Base-by-base conservation (phyloP, 2,113 vertebrate genomes). In the Rhinogobius similis region DNA sequence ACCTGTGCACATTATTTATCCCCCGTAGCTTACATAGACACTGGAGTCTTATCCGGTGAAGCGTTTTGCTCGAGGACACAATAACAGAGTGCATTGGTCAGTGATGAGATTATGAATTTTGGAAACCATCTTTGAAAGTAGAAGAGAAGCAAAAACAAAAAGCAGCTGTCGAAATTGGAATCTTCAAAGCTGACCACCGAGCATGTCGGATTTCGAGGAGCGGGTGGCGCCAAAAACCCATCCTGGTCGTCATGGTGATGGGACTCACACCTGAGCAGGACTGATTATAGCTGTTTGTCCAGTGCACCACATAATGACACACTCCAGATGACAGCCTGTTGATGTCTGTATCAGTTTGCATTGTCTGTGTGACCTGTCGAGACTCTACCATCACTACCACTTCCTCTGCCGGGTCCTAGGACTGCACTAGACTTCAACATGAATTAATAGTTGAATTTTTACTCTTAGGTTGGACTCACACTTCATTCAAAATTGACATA, bases 221-320 rank as follows among this genome's bases (percentile, higher is more conserved):
- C 26, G 52, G 21, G 21, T 7, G 46, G 20, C 26, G 52, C 12
- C 12, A 14, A 55, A 26, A 55, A 26, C 21, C 4, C 23, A 14
- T 23, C 11, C 52, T 14, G 23, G 23, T 55, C 23, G 52, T 55
- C 52, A 55, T 55, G 52, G 52, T 10, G 52, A 55, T 55, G 23
- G 13, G 52, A 24, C 11, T 13, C 52, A 24, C 52, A 24, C 52
- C 52, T 55, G 52, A 55, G 23, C 52, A 26, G 52, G 23, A 26
- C 52, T 55, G 52, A 55, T 55, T 52, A 23, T 11, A 52, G n/a
- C 50, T 23, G 23, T 52, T 50, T 55, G 52, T 26, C 52, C 52
- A 55, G 21, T 24, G 21, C 52, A 53, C 2, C 52, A 24, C 0
- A 20, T 23, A 53, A 23, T 53, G 52, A 53, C 2, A 24, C 3